Base-by-base conservation (phyloP, 2,113 vertebrate genomes). In the Cacatua alba region DNA sequence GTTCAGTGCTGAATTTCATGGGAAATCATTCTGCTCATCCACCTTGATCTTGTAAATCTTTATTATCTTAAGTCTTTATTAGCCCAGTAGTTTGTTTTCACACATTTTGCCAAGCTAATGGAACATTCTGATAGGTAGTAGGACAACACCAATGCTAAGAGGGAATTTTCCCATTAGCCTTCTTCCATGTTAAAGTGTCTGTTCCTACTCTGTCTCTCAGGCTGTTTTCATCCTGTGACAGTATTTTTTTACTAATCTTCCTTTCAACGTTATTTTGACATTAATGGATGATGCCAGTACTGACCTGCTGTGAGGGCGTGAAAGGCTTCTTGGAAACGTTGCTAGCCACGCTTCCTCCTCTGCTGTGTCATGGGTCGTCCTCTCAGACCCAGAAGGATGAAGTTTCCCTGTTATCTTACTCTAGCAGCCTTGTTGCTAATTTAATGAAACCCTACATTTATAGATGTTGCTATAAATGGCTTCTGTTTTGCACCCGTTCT, bases 381-480 rank as follows among this genome's bases (percentile, higher is more conserved):
- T 17, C n/a, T 84, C 80, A 88, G 69, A 86, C 92, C 72, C 80
- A 81, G 69, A 83, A 94, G 62, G 88, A 90, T 88, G 60, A 92
- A 82, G 67, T 95, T 96, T 28, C 57, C 74, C 48, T 74, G 69
- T 95, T 97, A 97, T 97, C 95, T 93, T 82, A 62, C 57, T 79
- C 35, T 57, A 87, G 49, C 96, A 97, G 94, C 72, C 80, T 70
- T n/a, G 55, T 82, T 83, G 62, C 95, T 96, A 94, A 95, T 95
- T 94, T 91, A 92, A 20, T 93, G 77, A 79, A 88, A 79, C 74
- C 20, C 35, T n/a, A 9, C 86, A 76, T 96, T 94, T 96, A 84
- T 69, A 93, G 92, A 84, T 82, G 74, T 23, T 93, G 76, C 95
- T 96, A 96, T 97, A 96, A 96, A 89, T 75, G 88, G 80, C 52